These are phyloP conservation scores for Pollenia amentaria DNA, from an alignment of 2,888 invertebrate genomes.

Conservation along the genomic window DNA sequence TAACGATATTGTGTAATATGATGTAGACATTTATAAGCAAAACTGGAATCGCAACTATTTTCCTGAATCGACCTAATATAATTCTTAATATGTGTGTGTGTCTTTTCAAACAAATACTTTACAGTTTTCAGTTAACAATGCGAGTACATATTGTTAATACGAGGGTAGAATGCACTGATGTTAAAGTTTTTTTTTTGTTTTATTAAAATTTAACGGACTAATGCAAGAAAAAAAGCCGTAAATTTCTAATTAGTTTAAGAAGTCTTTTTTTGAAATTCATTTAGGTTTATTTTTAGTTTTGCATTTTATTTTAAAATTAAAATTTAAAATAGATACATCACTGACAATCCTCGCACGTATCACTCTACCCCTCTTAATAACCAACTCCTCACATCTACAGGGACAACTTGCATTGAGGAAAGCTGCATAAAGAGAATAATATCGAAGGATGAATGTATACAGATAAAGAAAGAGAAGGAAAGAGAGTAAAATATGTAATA, in stretches of 20 bases:
- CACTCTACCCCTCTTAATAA: background rate
- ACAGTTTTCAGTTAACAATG: constrained; percentile 15
- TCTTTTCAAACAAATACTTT: constrained; percentile 18
- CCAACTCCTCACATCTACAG: constrained; percentile 34
- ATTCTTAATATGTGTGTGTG: background rate
- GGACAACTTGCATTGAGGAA: constrained; percentile 8
- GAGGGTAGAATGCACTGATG: too few species aligned
- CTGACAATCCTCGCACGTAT: background rate
- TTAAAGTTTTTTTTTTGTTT: too few species aligned
- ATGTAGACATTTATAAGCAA: too few species aligned
- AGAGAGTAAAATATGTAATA: constrained; percentile 54
- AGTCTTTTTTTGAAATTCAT: too few species aligned
- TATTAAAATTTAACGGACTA: too few species aligned
- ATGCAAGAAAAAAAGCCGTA: too few species aligned
- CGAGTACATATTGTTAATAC: background rate
- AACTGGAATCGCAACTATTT: too few species aligned
- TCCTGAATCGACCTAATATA: background rate
- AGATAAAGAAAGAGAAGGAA: background rate
- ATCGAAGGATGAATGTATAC: background rate
- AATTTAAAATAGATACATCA: background rate
- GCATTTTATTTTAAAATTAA: background rate
- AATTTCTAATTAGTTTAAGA: too few species aligned
- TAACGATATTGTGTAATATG: too few species aligned
- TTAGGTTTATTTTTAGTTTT: too few species aligned
- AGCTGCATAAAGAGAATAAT: background rate